A percentile compares a stretch with the other conserved stretches of the same genome.
phyloP scores from a whole-genome alignment of 2,797 vertebrate genomes.

The Leontocebus nigricollis region DNA sequence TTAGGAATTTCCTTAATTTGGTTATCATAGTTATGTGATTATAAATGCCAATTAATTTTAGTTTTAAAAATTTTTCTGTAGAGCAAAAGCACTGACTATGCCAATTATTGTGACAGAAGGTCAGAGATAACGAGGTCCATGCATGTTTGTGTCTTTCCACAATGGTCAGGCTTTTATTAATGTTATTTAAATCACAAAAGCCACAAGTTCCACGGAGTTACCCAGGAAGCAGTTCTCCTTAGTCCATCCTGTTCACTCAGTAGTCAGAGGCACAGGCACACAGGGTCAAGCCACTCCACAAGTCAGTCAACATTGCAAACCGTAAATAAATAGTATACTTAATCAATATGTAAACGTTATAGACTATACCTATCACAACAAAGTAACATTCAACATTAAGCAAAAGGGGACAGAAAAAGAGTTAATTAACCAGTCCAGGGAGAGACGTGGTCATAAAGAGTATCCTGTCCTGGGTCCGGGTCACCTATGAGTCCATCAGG shows the following conservation, averaged over 20 bases:
- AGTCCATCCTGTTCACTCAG: neutral
- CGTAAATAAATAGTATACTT: neutral
- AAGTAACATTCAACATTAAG: neutral
- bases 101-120: neutral
- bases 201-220: neutral
- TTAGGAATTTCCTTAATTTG: neutral
- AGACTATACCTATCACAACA: neutral
- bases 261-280: neutral
- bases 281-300: neutral
- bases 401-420: neutral
- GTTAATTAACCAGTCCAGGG: neutral
- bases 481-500: neutral
- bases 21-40: no score
- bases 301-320: neutral
- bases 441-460: neutral
- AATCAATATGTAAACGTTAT: neutral
- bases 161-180: neutral
- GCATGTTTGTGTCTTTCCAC: neutral
- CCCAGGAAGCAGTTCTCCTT: neutral
- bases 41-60: no score
- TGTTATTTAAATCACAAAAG: neutral
- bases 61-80: no score
- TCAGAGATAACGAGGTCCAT: neutral
- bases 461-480: neutral
- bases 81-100: no score